Evolutionary conservation across 1,140 invertebrate species (phyloP).

Genomic region (Anastatus disparis): DNA sequence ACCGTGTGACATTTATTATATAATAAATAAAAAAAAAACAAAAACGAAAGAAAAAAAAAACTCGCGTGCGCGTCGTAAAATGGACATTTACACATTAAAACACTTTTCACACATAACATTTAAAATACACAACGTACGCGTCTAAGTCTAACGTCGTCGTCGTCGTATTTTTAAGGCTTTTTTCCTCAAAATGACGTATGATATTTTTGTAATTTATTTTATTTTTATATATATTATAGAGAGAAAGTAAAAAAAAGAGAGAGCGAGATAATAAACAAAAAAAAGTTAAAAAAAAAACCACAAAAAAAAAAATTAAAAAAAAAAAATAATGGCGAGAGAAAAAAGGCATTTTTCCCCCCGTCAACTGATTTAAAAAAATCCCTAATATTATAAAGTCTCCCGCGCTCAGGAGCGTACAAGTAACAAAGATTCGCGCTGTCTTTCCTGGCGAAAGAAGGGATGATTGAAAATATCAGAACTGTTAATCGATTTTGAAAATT

Average conservation of each 20-base stretch:
- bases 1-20: constrained; percentile 16
- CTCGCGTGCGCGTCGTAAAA: neutral
- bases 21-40: neutral
- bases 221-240: constrained; percentile 43
- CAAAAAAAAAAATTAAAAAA: too few relatives aligned
- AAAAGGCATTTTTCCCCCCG: constrained; percentile 25
- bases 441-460: constrained; percentile 30
- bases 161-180: constrained; percentile 42
- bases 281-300: constrained; percentile 13
- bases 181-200: constrained; percentile 44
- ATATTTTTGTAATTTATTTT: constrained; percentile 46
- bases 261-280: constrained; percentile 6
- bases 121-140: constrained; percentile 11
- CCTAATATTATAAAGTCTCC: too few relatives aligned
- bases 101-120: constrained; percentile 7
- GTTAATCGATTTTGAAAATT: too few relatives aligned
- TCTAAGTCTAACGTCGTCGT: constrained; percentile 36
- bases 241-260: constrained; percentile 25
- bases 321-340: too few relatives aligned
- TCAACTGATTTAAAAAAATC: too few relatives aligned
- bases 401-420: neutral
- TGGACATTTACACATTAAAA: constrained; percentile 5
- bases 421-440: neutral
- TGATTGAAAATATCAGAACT: too few relatives aligned
- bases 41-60: neutral